Base-by-base conservation (phyloP, 23 tunicate genomes). In the Corella eumyota region DNA sequence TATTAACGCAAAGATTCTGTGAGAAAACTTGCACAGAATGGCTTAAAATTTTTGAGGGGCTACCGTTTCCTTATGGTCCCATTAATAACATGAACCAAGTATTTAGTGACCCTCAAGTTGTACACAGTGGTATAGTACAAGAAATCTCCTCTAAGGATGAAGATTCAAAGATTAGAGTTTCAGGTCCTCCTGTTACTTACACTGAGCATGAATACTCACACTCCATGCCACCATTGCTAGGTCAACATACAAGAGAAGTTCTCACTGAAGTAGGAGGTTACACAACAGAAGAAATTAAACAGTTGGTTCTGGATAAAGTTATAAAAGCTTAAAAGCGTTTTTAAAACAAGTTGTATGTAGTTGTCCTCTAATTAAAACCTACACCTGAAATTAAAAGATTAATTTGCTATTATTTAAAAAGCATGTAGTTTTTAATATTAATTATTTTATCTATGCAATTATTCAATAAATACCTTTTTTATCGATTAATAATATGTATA, bases 131-230 rank as follows among this genome's bases (percentile, higher is more conserved):
- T 5, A 46, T 78, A 65, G 61, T 76, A 3, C 26, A 67, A 58
- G 83, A 75, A 25, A 62, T 76, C 49, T 64, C 71, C 2, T 86
- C 76, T 37, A 75, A 70, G 11, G 70, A 50, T 21, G 61, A 47
- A 25, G 81, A 72, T 1, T 61, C 60, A 1, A 53, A 44, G 4
- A 58, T 80, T 44, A 74, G 69, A 27, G 77, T 85, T 34, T 65
- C 95, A 4, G 99, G 80, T 13, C 81, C 90, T 6, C 83, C 99
- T 3, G 99, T 93, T n/a, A 36, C 48, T 9, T 88, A 72, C 64
- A 67, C 69, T 30, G 34, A 66, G 5, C 66, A 56, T 5, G 28
- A 26, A 30, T 32, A 56, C 47, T 36, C 55, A 2, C 24, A 73
- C 13, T 1, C 47, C 3, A 30, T 30, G 2, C 73, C 69, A 4